These are phyloP conservation scores for Baryphthengus martii DNA, from an alignment of 2,113 vertebrate genomes.

Conservation along the genomic window DNA sequence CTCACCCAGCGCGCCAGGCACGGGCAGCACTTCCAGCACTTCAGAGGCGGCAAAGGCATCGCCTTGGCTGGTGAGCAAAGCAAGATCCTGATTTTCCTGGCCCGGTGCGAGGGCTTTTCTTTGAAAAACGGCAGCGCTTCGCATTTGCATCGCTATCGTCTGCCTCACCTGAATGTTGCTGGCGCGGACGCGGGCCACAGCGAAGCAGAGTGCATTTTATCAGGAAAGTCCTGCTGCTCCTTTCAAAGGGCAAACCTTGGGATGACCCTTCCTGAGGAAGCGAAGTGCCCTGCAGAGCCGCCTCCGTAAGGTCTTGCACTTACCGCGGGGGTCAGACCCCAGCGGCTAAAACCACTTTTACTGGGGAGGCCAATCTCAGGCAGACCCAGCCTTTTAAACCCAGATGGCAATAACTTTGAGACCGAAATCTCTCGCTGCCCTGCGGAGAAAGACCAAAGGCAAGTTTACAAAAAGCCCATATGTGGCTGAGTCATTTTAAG, in stretches of 20 bases:
- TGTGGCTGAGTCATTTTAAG: neutral
- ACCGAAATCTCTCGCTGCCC: neutral
- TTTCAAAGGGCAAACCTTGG: neutral
- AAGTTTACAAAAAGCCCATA: neutral
- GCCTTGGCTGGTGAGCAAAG: neutral
- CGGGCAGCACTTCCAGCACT: neutral
- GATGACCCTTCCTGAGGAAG: neutral
- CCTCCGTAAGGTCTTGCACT: neutral
- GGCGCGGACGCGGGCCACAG: accelerated
- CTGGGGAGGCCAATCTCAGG: neutral
- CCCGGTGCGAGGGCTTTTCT: accelerated
- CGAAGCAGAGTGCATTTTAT: accelerated
- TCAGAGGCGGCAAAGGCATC: neutral
- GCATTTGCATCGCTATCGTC: neutral
- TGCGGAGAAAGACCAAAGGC: neutral
- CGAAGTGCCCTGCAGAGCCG: neutral
- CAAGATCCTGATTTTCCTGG: neutral
- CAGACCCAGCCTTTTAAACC: neutral
- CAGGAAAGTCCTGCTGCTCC: neutral
- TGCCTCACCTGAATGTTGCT: neutral
- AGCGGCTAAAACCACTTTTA: neutral
- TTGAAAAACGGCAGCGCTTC: neutral
- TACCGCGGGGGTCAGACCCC: neutral
- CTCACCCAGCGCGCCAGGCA: neutral
- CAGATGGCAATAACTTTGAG: neutral